phyloP scores from a whole-genome alignment of 2,113 vertebrate genomes.

The Labeo rohita region DNA sequence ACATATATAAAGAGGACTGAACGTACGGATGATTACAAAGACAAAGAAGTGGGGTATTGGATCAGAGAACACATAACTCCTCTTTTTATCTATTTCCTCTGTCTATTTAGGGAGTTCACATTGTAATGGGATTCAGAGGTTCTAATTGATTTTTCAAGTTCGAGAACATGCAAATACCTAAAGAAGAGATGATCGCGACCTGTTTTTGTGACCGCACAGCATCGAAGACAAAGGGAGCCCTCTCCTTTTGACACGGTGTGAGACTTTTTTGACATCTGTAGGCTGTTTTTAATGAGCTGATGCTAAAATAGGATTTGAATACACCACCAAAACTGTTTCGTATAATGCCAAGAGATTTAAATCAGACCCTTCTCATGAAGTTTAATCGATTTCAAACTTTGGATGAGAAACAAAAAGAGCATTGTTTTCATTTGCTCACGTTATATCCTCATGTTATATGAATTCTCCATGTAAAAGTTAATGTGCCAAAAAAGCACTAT shows the following conservation, averaged over 20 bases:
- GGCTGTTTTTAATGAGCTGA: background rate
- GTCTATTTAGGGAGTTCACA: slow-evolving; percentile 13
- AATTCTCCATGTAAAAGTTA: background rate
- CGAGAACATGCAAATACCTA: slow-evolving; percentile 12
- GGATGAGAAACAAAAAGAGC: background rate
- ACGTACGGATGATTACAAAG: slow-evolving; percentile 48
- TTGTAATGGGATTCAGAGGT: slow-evolving; percentile 15
- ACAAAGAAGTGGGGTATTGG: slow-evolving; percentile 48
- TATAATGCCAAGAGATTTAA: slow-evolving; percentile 8
- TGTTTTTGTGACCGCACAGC: background rate
- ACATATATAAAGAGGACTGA: slow-evolving; percentile 52
- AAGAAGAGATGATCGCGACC: background rate
- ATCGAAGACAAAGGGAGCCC: background rate
- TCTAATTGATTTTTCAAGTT: slow-evolving; percentile 26
- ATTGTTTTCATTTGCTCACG: background rate
- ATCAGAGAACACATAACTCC: background rate
- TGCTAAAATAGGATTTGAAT: background rate
- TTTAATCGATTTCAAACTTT: background rate
- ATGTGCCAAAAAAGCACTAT: background rate
- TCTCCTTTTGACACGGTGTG: background rate
- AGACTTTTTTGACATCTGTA: background rate
- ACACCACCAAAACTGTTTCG: background rate
- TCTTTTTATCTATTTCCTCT: slow-evolving; percentile 7
- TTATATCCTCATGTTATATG: background rate
- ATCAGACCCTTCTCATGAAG: background rate